A percentile compares a stretch with the other conserved stretches of the same genome.
These are phyloP conservation scores for Lasiurus borealis DNA, from an alignment of 2,113 vertebrate species.

Conservation along the genomic window DNA sequence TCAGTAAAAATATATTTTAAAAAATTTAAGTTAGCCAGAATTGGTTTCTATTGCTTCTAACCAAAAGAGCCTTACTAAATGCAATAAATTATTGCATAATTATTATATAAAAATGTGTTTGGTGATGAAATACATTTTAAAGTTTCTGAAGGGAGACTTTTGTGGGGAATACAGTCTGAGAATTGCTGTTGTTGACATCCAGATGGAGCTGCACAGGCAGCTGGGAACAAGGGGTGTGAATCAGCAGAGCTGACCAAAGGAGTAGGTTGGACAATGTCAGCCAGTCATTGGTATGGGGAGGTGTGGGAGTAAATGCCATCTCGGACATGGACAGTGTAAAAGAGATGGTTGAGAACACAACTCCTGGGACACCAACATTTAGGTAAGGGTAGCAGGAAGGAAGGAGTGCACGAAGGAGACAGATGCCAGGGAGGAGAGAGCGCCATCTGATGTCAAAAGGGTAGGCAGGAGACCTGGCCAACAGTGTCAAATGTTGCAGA, in stretches of 20 bases:
- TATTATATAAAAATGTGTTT: background rate
- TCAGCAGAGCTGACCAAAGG: background rate
- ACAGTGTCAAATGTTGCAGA: background rate
- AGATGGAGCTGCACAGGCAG: background rate
- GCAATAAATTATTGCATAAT: background rate
- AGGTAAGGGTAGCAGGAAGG: background rate
- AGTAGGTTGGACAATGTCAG: background rate
- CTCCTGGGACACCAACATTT: background rate
- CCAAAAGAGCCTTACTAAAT: slow-evolving; percentile 8
- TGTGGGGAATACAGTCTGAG: background rate
- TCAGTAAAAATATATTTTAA: too few species aligned
- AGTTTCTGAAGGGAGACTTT: background rate
- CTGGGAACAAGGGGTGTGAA: background rate
- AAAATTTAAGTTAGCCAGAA: background rate
- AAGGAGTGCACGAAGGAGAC: background rate
- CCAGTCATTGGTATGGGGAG: background rate
- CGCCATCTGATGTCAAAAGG: too few species aligned
- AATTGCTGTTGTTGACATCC: background rate
- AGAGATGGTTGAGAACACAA: background rate
- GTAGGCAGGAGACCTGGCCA: background rate
- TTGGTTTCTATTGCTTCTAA: background rate
- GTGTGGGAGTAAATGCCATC: background rate
- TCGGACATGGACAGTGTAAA: background rate
- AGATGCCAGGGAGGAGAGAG: background rate
- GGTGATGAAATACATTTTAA: slow-evolving; percentile 8